phyloP scores from a whole-genome alignment of 2,888 invertebrate genomes.

The Dolichopus griseipennis region DNA sequence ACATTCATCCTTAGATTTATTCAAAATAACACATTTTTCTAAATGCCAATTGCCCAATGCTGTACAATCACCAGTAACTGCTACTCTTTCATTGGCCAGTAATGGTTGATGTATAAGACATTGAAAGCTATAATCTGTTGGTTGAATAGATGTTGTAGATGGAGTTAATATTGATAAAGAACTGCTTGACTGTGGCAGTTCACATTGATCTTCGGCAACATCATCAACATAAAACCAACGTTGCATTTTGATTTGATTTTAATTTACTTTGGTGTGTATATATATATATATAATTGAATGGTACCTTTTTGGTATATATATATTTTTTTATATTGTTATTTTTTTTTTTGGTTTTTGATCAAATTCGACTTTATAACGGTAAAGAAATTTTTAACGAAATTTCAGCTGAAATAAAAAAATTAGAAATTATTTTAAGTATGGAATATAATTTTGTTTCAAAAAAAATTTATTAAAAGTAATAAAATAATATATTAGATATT shows the following conservation, averaged over 20 bases:
- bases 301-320: not conserved
- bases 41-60: slow-evolving; percentile 66
- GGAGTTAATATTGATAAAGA: slow-evolving; percentile 14
- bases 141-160: slow-evolving; percentile 21
- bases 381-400: not conserved
- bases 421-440: no score
- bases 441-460: no score
- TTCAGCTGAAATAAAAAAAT: not conserved
- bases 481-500: no score
- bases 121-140: slow-evolving; percentile 47
- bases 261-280: not conserved
- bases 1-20: slow-evolving; percentile 38
- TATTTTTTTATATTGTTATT: not conserved
- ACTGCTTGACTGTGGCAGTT: slow-evolving; percentile 12
- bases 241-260: slow-evolving; percentile 46
- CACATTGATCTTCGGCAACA: slow-evolving; percentile 37
- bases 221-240: slow-evolving; percentile 57
- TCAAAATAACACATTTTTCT: slow-evolving; percentile 50
- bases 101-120: slow-evolving; percentile 46
- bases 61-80: slow-evolving; percentile 58
- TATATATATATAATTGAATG: no score
- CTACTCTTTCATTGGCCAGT: slow-evolving; percentile 55
- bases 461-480: no score
- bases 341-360: not conserved
- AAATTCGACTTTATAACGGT: not conserved